Conservation (phyloP, 1,140 invertebrate species). For the Paracyclopina nana region DNA sequence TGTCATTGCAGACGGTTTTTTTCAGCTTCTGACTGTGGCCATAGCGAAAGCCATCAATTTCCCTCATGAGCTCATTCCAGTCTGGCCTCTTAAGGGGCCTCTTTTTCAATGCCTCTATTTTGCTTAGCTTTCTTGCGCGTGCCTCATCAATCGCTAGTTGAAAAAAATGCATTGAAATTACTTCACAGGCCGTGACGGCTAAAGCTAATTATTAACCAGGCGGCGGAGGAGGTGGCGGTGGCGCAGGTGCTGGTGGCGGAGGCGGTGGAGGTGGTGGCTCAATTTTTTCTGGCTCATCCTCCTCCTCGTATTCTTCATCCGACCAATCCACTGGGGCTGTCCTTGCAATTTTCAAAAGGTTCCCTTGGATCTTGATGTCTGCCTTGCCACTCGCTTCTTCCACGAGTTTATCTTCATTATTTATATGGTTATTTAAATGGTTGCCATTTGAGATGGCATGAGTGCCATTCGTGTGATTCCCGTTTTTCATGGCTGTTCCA, state of each 20-base stretch:
- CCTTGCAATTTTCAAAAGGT: conserved; percentile 3
- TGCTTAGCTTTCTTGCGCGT: no score
- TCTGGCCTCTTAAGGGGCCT: conserved; percentile 57
- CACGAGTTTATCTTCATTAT: neutral
- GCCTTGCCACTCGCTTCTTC: neutral
- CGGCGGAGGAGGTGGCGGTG: conserved; percentile 14
- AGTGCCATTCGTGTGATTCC: no score
- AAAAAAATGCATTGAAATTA: no score
- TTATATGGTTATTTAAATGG: neutral
- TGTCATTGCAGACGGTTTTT: conserved; percentile 61
- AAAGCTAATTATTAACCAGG: no score
- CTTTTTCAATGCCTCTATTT: conserved; percentile 39
- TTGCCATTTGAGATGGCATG: no score
- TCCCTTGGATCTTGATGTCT: conserved; percentile 12
- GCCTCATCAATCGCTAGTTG: no score
- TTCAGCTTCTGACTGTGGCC: conserved; percentile 42
- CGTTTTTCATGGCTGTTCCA: neutral
- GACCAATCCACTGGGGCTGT: conserved; percentile 6
- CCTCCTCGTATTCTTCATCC: conserved; percentile 8
- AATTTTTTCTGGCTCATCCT: neutral
- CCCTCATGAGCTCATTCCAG: conserved; percentile 72
- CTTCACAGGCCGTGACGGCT: no score
- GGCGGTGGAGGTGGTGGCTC: conserved; percentile 11
- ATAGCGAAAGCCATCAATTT: conserved; percentile 39
- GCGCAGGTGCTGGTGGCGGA: conserved; percentile 15